Percentiles rank a stretch among this genome's conserved stretches.
These are phyloP conservation scores for Erythrolamprus reginae DNA, from an alignment of 2,113 vertebrate species.

Conservation along the genomic window DNA sequence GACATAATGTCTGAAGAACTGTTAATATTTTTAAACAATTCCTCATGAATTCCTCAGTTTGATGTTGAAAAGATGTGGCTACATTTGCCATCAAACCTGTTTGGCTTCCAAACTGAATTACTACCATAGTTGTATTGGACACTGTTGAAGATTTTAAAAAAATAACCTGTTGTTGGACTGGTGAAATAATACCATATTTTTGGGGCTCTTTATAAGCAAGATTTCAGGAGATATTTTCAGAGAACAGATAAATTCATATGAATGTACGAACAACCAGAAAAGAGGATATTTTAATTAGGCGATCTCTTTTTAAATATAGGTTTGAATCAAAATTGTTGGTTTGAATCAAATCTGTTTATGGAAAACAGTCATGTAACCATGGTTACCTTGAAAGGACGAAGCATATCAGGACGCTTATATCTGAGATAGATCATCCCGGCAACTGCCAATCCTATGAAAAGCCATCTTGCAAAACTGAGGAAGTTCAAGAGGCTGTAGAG, in stretches of 20 bases:
- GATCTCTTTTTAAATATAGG: background rate
- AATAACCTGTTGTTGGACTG: background rate
- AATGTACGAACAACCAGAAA: background rate
- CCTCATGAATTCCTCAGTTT: background rate
- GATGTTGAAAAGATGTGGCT: background rate
- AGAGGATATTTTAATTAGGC: background rate
- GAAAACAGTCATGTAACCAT: constrained; percentile 47
- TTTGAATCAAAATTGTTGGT: too few relatives aligned
- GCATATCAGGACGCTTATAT: constrained; percentile 87
- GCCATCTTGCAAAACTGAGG: constrained; percentile 94
- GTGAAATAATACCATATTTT: background rate
- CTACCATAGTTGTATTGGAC: background rate
- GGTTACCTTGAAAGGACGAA: constrained; percentile 93
- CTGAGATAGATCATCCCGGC: constrained; percentile 90
- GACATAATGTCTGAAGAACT: background rate
- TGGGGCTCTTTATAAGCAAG: background rate
- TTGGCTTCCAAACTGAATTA: background rate
- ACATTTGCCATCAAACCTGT: background rate
- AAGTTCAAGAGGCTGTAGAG: constrained; percentile 95
- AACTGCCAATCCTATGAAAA: constrained; percentile 92
- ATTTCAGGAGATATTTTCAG: background rate
- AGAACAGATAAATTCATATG: background rate
- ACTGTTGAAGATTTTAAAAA: background rate
- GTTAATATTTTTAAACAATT: background rate
- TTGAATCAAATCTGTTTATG: constrained; percentile 48